Conservation (phyloP, 2,113 vertebrate genomes). For the Rhipidura dahli region DNA sequence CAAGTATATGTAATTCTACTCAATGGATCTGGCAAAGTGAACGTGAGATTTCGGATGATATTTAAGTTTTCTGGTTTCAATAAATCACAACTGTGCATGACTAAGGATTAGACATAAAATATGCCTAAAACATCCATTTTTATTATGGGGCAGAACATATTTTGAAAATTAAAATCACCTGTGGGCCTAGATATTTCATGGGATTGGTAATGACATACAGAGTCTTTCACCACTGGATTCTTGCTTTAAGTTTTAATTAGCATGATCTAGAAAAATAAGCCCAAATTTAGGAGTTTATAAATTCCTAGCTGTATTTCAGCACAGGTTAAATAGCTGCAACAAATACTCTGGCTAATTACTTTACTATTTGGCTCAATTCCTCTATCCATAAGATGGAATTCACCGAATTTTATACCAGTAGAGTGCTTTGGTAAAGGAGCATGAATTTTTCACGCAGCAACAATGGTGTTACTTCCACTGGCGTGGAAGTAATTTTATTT, state of each 20-base stretch:
- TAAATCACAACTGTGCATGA: not conserved
- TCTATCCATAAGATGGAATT: not conserved
- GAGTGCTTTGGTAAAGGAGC: not conserved
- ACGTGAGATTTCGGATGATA: not conserved
- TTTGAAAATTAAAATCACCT: not conserved
- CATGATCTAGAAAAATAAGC: not conserved
- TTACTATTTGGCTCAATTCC: not conserved
- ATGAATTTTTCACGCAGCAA: not conserved
- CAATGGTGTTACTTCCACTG: not conserved
- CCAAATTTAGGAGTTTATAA: not conserved
- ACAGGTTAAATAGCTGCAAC: not conserved
- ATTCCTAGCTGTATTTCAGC: not conserved
- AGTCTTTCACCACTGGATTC: constrained; percentile 7
- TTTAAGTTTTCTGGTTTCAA: not conserved
- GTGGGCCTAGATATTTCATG: not conserved
- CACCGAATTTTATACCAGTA: not conserved
- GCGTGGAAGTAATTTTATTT: not conserved
- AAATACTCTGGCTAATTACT: not conserved
- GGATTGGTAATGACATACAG: constrained; percentile 58
- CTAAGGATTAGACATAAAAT: not conserved
- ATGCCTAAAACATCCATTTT: not conserved
- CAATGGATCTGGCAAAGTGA: not conserved
- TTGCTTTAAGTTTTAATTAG: not conserved
- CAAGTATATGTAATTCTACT: not conserved
- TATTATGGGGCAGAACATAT: not conserved